These are phyloP conservation scores for Coryphaenoides rupestris DNA, from an alignment of 2,113 vertebrate species.

Conservation along the genomic window DNA sequence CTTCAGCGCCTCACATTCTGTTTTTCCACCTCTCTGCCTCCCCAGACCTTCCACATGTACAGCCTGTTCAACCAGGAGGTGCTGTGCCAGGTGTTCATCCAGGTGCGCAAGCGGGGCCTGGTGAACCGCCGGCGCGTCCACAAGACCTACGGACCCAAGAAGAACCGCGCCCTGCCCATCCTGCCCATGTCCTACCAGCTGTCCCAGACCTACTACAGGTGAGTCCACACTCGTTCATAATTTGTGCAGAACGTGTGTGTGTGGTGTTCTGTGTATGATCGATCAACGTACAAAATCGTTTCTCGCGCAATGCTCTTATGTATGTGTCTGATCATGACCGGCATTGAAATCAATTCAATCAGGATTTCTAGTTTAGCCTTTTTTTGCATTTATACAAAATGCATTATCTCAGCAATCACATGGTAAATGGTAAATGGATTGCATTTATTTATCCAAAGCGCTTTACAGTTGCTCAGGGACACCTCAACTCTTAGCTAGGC, in stretches of 20 bases:
- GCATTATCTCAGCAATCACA: background rate
- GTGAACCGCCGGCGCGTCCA: conserved; percentile 87
- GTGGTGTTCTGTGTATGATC: too few species aligned
- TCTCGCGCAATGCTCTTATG: too few species aligned
- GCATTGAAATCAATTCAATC: too few species aligned
- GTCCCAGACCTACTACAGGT: conserved; percentile 88
- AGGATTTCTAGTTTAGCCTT: background rate
- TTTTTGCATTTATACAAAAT: background rate
- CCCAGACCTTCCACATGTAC: conserved; percentile 87
- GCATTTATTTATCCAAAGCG: too few species aligned
- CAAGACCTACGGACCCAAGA: conserved; percentile 80
- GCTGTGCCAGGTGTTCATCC: conserved; percentile 81
- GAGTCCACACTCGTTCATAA: too few species aligned
- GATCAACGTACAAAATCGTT: too few species aligned
- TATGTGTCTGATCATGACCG: too few species aligned
- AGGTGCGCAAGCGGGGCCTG: conserved; percentile 80
- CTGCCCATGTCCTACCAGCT: conserved; percentile 96
- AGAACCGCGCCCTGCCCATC: conserved; percentile 86
- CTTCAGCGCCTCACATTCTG: background rate
- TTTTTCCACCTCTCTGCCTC: background rate
- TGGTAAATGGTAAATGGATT: too few species aligned
- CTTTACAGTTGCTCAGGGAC: too few species aligned
- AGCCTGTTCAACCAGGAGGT: conserved; percentile 82
- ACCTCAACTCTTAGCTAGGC: too few species aligned
- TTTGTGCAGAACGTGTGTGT: too few species aligned